phyloP scores from a whole-genome alignment of 1,140 invertebrate genomes.

The Berghia stephanieae region DNA sequence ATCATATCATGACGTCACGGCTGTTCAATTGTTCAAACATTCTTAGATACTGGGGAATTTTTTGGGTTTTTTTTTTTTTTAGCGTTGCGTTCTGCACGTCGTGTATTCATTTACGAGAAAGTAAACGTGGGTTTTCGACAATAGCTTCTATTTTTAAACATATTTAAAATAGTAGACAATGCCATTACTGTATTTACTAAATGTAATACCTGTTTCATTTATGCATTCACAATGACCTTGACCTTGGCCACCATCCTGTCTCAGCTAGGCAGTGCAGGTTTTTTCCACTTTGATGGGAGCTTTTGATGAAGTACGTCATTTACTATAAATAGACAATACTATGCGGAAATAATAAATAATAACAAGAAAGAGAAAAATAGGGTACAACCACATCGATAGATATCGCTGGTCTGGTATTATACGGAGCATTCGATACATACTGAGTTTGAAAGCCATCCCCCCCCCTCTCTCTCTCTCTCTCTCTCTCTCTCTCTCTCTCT shows the following conservation, averaged over 20 bases:
- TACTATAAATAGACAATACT: too few relatives aligned
- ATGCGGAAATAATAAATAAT: too few relatives aligned
- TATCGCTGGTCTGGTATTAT: not conserved
- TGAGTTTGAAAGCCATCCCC: not conserved
- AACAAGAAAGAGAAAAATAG: constrained; percentile 42
- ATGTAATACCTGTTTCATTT: too few relatives aligned
- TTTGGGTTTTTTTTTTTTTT: not conserved
- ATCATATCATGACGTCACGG: too few relatives aligned
- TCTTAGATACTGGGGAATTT: too few relatives aligned
- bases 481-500: constrained; percentile 4
- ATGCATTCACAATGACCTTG: too few relatives aligned
- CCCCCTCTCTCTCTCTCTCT: not conserved
- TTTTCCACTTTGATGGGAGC: too few relatives aligned
- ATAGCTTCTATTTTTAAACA: not conserved
- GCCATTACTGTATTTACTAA: too few relatives aligned
- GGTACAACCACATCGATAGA: constrained; percentile 40
- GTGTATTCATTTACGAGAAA: not conserved
- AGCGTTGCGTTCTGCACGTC: not conserved
- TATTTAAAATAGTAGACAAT: constrained; percentile 33
- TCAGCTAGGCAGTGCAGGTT: too few relatives aligned
- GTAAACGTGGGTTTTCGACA: not conserved
- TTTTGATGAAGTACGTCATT: too few relatives aligned
- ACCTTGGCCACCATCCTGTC: too few relatives aligned
- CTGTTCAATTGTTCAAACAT: too few relatives aligned
- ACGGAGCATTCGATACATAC: not conserved